A percentile compares a stretch with the other conserved stretches of the same genome.
These are phyloP conservation scores for Noctua janthina DNA, from an alignment of 2,888 invertebrate species.

Conservation along the genomic window DNA sequence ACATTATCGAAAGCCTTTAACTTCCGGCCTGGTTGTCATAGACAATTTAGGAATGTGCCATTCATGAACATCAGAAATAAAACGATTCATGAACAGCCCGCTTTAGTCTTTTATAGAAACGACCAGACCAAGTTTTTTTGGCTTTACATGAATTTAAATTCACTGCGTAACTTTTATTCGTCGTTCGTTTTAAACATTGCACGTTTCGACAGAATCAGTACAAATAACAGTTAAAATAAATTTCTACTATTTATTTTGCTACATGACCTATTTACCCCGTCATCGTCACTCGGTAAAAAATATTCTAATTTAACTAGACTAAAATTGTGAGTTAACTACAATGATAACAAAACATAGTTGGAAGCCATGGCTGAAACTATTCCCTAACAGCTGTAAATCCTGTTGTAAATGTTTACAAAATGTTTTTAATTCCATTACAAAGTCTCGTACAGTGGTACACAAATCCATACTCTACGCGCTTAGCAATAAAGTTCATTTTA, in stretches of 20 bases:
- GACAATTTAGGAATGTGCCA: constrained; percentile 47
- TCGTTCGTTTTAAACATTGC: constrained; percentile 42
- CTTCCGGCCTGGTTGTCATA: constrained; percentile 38
- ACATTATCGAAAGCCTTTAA: constrained; percentile 65
- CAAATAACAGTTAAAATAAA: constrained; percentile 64
- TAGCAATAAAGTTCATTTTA: constrained; percentile 57
- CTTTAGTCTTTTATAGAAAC: constrained; percentile 40
- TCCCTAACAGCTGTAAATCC: constrained; percentile 60
- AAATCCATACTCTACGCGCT: constrained; percentile 78
- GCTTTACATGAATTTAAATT: constrained; percentile 44
- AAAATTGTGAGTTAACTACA: constrained; percentile 51
- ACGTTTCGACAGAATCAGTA: constrained; percentile 51
- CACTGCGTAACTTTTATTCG: constrained; percentile 37
- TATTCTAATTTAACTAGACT: constrained; percentile 61
- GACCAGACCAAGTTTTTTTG: constrained; percentile 40
- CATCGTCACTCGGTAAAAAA: constrained; percentile 71
- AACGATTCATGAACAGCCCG: constrained; percentile 42
- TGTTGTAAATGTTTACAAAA: constrained; percentile 73
- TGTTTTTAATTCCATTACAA: constrained; percentile 75
- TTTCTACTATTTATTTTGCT: constrained; percentile 65
- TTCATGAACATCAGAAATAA: constrained; percentile 49
- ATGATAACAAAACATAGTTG: constrained; percentile 46
- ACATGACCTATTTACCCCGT: constrained; percentile 71
- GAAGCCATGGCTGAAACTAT: constrained; percentile 56
- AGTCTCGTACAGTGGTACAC: constrained; percentile 78